These are phyloP conservation scores for Ashinkailepas kermadecensis DNA, from an alignment of 2,888 invertebrate genomes.

Conservation along the genomic window DNA sequence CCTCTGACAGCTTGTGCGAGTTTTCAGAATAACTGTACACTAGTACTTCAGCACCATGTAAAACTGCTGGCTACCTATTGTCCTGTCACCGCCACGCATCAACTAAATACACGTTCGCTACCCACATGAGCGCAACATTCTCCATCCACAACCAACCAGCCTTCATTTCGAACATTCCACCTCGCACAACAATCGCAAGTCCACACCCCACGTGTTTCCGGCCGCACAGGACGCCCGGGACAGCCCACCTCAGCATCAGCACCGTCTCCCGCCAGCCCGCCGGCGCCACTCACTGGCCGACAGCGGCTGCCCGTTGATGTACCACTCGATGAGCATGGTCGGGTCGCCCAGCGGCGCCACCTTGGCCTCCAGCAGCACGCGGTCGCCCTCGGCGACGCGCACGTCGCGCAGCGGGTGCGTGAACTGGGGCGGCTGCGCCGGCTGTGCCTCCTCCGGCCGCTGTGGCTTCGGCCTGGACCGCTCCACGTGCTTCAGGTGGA, in stretches of 20 bases:
- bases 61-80: no score
- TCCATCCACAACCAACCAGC: no score
- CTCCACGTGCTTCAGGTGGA: constrained; percentile 86
- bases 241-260: no score
- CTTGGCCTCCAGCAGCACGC: constrained; percentile 93
- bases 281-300: constrained; percentile 61
- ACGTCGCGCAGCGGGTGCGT: constrained; percentile 66
- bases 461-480: constrained; percentile 73
- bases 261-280: no score
- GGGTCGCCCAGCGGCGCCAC: constrained; percentile 96
- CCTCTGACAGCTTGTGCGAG: no score
- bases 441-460: constrained; percentile 72
- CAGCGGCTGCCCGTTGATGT: constrained; percentile 79
- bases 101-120: no score
- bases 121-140: no score
- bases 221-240: neutral
- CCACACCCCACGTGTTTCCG: neutral
- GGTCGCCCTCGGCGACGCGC: constrained; percentile 78
- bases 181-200: no score
- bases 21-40: no score
- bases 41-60: no score
- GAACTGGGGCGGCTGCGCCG: constrained; percentile 85
- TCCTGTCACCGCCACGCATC: no score
- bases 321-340: constrained; percentile 94
- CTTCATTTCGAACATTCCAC: no score